Base-by-base conservation (phyloP, 2,888 invertebrate species). In the Cantharis flavilabris region DNA sequence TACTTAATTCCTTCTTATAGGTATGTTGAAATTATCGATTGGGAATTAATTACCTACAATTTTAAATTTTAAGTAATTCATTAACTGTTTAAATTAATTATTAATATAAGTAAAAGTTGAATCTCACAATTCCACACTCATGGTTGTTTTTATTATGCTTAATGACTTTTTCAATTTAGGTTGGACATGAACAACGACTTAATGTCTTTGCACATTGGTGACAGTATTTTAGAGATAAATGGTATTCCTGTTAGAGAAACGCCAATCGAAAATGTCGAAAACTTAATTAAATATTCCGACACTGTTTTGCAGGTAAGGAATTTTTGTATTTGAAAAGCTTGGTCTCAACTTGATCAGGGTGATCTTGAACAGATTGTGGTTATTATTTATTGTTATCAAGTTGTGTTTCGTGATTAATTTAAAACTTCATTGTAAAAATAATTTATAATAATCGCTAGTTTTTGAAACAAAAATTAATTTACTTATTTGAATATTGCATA, bases 151-250 rank as follows among this genome's bases (percentile, higher is more conserved):
- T 49, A n/a, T 49, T n/a, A n/a, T n/a, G 1, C n/a, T 49, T n/a
- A n/a, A n/a, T n/a, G n/a, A 49, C n/a, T n/a, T 49, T 49, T 49
- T 49, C 49, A 7, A 49, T 49, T 49, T 88, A 96, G 96, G 88
- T 91, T 96, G 84, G 96, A 96, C 85, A 92, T 95, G 76, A 94
- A 94, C 83, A 93, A 94, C 83, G 95, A 95, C 81, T 90, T 96
- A 76, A 94, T 96, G 91, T 94, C 95, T 9, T 90, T 97, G 73
- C 97, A 95, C 87, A 94, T 97, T 82, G 98, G 98, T n/a, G 98
- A 98, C 89, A 92, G 94, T 84, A 96, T 98, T 81, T 90, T 98
- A 80, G 98, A 98, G 90, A 96, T 98, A 70, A 97, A 98, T 90
- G 97, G 98, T 3, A 93, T 95, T 0, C 95, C 97, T 0, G 94